Percentiles rank a stretch among this genome's conserved stretches.
Evolutionary conservation across 1,140 invertebrate species (phyloP).

Genomic region (Drosophila dunni): DNA sequence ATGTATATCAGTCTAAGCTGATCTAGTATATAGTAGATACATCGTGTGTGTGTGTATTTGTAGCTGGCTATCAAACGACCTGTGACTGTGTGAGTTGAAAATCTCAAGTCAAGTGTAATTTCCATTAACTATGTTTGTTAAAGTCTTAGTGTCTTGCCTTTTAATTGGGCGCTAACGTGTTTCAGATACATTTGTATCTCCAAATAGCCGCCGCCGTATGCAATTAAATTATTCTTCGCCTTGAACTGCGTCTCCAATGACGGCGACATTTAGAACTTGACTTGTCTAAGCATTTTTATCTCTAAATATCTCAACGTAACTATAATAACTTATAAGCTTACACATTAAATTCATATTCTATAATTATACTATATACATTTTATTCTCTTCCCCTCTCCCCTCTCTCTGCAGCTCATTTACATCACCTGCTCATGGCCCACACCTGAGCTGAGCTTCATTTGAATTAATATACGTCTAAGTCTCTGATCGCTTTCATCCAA

Average conservation of each 20-base stretch:
- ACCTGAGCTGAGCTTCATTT: slow-evolving; percentile 4
- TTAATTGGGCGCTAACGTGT: slow-evolving; percentile 81
- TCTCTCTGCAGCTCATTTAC: slow-evolving; percentile 13
- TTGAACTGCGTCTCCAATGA: slow-evolving; percentile 64
- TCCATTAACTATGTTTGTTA: slow-evolving; percentile 76
- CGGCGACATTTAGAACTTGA: slow-evolving; percentile 75
- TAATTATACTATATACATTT: not conserved
- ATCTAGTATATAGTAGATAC: not conserved
- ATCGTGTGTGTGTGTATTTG: not conserved
- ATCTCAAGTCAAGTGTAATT: slow-evolving; percentile 75
- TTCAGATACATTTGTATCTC: slow-evolving; percentile 81
- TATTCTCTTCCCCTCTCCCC: not conserved
- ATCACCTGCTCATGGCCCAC: slow-evolving; percentile 8
- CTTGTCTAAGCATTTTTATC: slow-evolving; percentile 42
- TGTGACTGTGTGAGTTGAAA: slow-evolving; percentile 39
- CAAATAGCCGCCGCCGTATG: slow-evolving; percentile 43
- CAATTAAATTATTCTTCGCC: slow-evolving; percentile 72
- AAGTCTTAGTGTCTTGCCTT: slow-evolving; percentile 68
- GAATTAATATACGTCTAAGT: not conserved
- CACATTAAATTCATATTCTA: slow-evolving; percentile 30
- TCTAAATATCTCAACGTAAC: slow-evolving; percentile 6
- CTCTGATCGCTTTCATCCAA: slow-evolving; percentile 7
- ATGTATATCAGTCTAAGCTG: slow-evolving; percentile 23
- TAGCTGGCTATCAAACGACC: slow-evolving; percentile 41
- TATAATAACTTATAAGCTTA: slow-evolving; percentile 41